Evolutionary conservation across 64 coral and sea anemone genomes (phyloP).

Genomic region (Montipora foliosa): DNA sequence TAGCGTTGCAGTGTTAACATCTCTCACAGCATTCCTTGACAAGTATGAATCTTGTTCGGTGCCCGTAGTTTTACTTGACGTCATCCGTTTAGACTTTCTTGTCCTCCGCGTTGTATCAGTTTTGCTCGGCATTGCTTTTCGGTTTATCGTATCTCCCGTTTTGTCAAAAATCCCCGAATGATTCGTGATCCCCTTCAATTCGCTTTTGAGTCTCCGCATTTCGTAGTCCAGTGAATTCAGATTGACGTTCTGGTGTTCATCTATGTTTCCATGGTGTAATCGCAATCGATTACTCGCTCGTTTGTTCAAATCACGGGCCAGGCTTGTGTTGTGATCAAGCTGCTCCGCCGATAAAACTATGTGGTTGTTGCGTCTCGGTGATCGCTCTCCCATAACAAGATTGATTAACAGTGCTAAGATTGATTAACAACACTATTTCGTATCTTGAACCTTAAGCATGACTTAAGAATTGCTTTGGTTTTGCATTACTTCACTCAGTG

Average conservation of each 20-base stretch:
- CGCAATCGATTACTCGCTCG: conserved; percentile 71
- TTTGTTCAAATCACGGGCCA: conserved; percentile 83
- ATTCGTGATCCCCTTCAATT: conserved; percentile 77
- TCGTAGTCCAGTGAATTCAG: conserved; percentile 82
- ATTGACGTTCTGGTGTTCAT: conserved; percentile 66
- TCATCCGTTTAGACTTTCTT: conserved; percentile 24
- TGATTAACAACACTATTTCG: background rate
- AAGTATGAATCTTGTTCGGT: background rate
- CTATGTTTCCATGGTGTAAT: conserved; percentile 61
- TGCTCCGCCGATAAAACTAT: conserved; percentile 66
- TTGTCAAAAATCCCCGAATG: conserved; percentile 63
- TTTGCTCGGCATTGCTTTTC: background rate
- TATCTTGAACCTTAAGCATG: background rate
- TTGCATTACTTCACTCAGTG: too few relatives aligned
- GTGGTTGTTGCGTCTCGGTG: conserved; percentile 35
- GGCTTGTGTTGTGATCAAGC: conserved; percentile 84
- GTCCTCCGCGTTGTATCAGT: background rate
- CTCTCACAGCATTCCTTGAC: background rate
- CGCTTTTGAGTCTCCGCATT: conserved; percentile 72
- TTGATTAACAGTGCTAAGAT: background rate
- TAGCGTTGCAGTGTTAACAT: background rate
- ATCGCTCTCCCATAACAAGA: conserved; percentile 70
- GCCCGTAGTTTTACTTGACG: background rate
- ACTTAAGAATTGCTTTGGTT: too few relatives aligned
- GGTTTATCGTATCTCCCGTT: background rate